phyloP scores from a whole-genome alignment of 2,888 invertebrate genomes.

The Epirrita christyi region DNA sequence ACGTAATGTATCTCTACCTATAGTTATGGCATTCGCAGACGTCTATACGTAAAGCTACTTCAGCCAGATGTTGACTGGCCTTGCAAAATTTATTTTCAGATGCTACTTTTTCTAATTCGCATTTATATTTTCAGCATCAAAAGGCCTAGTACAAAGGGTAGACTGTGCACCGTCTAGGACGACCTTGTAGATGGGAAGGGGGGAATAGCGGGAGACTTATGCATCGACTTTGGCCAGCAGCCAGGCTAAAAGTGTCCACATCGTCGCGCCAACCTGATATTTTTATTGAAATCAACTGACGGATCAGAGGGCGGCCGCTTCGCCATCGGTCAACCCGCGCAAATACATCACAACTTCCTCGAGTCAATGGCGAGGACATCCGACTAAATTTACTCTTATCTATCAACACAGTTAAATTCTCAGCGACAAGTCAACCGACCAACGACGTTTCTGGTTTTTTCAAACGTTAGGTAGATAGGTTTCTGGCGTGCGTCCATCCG shows the following conservation, averaged over 20 bases:
- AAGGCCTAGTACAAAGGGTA: slow-evolving; percentile 41
- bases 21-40: background rate
- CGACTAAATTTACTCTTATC: slow-evolving; percentile 71
- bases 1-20: background rate
- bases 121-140: slow-evolving; percentile 10
- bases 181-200: slow-evolving; percentile 73
- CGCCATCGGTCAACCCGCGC: slow-evolving; percentile 69
- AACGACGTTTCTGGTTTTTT: slow-evolving; percentile 43
- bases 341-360: slow-evolving; percentile 75
- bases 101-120: background rate
- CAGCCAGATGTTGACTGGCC: background rate
- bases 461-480: slow-evolving; percentile 42
- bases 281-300: slow-evolving; percentile 81
- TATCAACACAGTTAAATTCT: slow-evolving; percentile 61
- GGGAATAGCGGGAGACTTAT: slow-evolving; percentile 63
- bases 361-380: slow-evolving; percentile 83
- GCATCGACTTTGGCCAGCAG: slow-evolving; percentile 70
- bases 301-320: slow-evolving; percentile 70
- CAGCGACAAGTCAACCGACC: slow-evolving; percentile 55
- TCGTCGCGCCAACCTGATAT: slow-evolving; percentile 78
- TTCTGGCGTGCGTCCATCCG: slow-evolving; percentile 58
- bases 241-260: slow-evolving; percentile 80
- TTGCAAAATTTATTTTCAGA: slow-evolving; percentile 16
- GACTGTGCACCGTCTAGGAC: slow-evolving; percentile 54
- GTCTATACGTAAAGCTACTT: background rate